These are phyloP conservation scores for Papilio gigon DNA, from an alignment of 2,888 invertebrate species.

Conservation along the genomic window DNA sequence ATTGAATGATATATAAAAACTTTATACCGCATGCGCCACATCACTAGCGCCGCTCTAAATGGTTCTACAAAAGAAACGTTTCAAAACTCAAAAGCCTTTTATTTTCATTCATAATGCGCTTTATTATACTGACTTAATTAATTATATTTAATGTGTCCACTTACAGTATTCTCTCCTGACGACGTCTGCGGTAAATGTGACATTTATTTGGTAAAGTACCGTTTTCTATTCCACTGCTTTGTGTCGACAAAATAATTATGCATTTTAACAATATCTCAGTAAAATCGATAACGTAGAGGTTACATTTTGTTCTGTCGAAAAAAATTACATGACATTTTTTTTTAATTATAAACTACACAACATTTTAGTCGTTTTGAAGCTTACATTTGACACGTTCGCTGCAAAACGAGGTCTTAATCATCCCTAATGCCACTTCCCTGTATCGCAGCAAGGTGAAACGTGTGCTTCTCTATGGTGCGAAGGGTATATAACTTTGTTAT, in stretches of 20 bases:
- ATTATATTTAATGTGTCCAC: conserved; percentile 73
- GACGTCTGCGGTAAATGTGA: conserved; percentile 44
- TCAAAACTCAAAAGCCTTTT: conserved; percentile 37
- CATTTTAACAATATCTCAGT: background rate
- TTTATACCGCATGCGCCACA: conserved; percentile 53
- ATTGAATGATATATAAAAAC: conserved; percentile 63
- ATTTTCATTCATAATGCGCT: conserved; percentile 29
- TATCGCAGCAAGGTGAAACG: too few species aligned
- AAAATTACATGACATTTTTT: too few species aligned
- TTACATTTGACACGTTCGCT: too few species aligned
- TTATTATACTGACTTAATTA: conserved; percentile 71
- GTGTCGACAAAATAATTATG: background rate
- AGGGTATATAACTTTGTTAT: too few species aligned
- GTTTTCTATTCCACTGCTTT: conserved; percentile 15
- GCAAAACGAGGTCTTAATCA: too few species aligned
- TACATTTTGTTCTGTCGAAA: too few species aligned
- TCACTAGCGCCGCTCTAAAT: conserved; percentile 69
- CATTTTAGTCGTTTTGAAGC: too few species aligned
- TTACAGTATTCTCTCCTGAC: conserved; percentile 51
- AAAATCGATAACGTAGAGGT: too few species aligned
- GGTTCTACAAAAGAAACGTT: conserved; percentile 68
- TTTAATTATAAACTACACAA: too few species aligned
- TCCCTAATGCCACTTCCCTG: too few species aligned
- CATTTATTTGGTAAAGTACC: background rate
- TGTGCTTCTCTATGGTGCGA: too few species aligned